These are phyloP conservation scores for Limosa lapponica DNA, from an alignment of 2,797 vertebrate genomes.

Conservation along the genomic window DNA sequence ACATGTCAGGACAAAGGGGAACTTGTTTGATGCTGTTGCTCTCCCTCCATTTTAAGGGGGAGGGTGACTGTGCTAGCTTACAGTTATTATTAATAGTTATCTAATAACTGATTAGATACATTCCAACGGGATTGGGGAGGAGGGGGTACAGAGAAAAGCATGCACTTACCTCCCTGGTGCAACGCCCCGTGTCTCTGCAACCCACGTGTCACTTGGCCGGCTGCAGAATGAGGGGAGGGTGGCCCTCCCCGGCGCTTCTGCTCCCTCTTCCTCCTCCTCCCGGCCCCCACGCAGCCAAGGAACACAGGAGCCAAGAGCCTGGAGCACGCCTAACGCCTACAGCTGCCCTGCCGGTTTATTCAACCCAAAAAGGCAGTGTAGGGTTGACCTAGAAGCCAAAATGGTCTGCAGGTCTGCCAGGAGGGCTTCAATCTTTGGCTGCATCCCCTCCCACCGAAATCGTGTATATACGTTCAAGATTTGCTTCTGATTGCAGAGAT, in stretches of 20 bases:
- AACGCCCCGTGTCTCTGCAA: neutral
- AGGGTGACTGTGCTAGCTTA: neutral
- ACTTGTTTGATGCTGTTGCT: neutral
- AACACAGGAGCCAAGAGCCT: neutral
- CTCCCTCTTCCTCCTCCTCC: neutral
- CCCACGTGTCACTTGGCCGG: rapidly evolving
- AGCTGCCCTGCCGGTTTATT: neutral
- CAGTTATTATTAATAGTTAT: neutral
- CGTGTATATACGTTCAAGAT: neutral
- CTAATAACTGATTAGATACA: neutral
- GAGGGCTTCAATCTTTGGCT: neutral
- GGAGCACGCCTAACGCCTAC: rapidly evolving
- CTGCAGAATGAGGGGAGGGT: neutral
- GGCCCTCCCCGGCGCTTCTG: rapidly evolving
- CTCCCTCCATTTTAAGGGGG: neutral
- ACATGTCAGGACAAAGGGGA: neutral
- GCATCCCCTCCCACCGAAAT: neutral
- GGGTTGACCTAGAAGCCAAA: neutral
- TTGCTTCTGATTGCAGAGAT: neutral
- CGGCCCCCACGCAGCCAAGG: neutral
- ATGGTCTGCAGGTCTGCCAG: neutral
- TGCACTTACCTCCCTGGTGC: neutral
- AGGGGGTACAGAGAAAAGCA: neutral
- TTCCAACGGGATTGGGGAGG: conserved; percentile 3
- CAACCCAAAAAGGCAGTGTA: neutral